These are phyloP conservation scores for Alectoris magna DNA, from an alignment of 2,797 vertebrate species.

Conservation along the genomic window DNA sequence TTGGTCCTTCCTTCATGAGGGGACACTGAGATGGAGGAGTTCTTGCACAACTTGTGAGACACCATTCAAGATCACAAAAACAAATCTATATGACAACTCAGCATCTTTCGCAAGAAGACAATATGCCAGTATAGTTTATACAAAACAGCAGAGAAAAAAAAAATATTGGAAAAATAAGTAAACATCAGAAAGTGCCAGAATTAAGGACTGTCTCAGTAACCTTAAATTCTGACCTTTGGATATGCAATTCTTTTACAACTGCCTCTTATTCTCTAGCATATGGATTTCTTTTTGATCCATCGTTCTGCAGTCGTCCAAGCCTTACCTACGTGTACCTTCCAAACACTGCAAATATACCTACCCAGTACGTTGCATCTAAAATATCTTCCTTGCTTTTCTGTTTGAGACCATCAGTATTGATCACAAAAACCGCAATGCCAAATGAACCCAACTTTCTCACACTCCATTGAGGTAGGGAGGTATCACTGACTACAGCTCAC, in stretches of 20 bases:
- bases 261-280: background rate
- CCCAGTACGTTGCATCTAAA: background rate
- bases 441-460: background rate
- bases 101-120: background rate
- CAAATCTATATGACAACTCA: background rate
- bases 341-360: background rate
- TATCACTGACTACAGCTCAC: background rate
- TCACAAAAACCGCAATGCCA: background rate
- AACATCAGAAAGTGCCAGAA: background rate
- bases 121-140: rapidly evolving
- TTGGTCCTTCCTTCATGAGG: background rate
- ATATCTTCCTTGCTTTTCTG: background rate
- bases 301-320: background rate
- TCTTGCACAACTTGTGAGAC: background rate
- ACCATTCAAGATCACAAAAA: background rate
- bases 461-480: slow-evolving; percentile 10
- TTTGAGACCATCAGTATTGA: rapidly evolving
- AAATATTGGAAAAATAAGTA: background rate
- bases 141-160: background rate
- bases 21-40: background rate
- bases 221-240: background rate
- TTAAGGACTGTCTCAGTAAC: background rate
- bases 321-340: background rate
- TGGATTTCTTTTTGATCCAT: background rate
- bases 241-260: background rate